These are phyloP conservation scores for Acanthosepion pharaonis DNA, from an alignment of 2,888 invertebrate genomes.

Conservation along the genomic window DNA sequence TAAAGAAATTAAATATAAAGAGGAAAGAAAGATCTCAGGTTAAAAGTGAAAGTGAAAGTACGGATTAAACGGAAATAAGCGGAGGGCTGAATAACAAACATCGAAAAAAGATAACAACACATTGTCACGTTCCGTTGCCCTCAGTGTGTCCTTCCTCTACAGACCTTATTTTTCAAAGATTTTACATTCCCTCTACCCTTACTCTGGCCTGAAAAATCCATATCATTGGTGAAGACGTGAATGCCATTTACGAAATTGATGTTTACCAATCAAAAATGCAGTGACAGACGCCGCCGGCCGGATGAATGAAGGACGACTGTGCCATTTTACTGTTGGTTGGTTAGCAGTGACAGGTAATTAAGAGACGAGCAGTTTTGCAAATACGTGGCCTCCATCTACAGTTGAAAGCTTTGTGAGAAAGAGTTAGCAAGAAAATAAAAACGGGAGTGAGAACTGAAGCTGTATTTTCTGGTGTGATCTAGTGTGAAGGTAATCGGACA, in stretches of 20 bases:
- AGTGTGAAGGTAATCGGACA: background rate
- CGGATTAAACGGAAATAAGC: background rate
- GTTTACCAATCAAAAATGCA: background rate
- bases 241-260: conserved; percentile 23
- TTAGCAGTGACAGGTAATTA: conserved; percentile 14
- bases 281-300: background rate
- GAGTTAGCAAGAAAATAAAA: background rate
- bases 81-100: background rate
- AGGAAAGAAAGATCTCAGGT: background rate
- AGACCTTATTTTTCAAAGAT: background rate
- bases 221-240: conserved; percentile 9
- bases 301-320: background rate
- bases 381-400: conserved; percentile 20
- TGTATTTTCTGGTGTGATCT: conserved; percentile 24
- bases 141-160: background rate
- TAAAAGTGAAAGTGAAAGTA: background rate
- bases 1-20: background rate
- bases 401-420: background rate
- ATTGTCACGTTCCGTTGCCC: background rate
- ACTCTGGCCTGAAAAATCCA: background rate
- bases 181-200: background rate
- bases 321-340: conserved; percentile 33
- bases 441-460: background rate
- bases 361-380: background rate
- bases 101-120: background rate